Conservation (phyloP, 2,888 invertebrate species). For the Drosophila mimetica region DNA sequence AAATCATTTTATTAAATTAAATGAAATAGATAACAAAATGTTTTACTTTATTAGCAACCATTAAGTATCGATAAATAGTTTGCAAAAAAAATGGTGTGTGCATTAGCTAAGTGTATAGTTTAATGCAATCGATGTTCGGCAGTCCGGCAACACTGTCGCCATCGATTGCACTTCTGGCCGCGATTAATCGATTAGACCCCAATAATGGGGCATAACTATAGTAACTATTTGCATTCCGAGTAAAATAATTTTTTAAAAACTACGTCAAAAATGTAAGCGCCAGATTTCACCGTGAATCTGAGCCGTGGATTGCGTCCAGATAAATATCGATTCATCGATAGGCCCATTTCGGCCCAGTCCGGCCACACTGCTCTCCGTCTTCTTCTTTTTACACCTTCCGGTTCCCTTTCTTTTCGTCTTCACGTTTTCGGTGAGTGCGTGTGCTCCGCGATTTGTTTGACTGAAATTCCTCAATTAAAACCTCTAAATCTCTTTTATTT, state of each 20-base stretch:
- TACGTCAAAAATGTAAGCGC: rapidly evolving
- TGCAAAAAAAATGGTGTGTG: slow-evolving; percentile 1
- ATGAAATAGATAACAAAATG: too few species aligned
- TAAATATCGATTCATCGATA: background rate
- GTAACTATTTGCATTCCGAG: background rate
- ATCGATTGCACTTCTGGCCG: background rate
- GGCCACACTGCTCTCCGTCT: background rate
- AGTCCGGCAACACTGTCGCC: background rate
- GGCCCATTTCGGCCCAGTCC: background rate
- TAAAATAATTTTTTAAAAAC: background rate
- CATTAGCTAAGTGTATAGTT: background rate
- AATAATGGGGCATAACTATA: background rate
- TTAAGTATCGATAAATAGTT: background rate
- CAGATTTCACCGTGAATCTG: too few species aligned
- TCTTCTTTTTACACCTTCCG: slow-evolving; percentile 9
- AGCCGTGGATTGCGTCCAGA: background rate
- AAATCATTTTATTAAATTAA: too few species aligned
- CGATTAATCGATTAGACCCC: rapidly evolving
- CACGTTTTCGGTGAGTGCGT: slow-evolving; percentile 7
- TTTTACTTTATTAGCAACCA: background rate
- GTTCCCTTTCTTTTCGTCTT: slow-evolving; percentile 12
- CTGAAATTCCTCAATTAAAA: background rate
- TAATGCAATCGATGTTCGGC: background rate
- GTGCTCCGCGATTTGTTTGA: slow-evolving; percentile 18
- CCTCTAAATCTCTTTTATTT: background rate